Evolutionary conservation across 2,797 vertebrate species (phyloP).

Genomic region (Pipistrellus pipistrellus): DNA sequence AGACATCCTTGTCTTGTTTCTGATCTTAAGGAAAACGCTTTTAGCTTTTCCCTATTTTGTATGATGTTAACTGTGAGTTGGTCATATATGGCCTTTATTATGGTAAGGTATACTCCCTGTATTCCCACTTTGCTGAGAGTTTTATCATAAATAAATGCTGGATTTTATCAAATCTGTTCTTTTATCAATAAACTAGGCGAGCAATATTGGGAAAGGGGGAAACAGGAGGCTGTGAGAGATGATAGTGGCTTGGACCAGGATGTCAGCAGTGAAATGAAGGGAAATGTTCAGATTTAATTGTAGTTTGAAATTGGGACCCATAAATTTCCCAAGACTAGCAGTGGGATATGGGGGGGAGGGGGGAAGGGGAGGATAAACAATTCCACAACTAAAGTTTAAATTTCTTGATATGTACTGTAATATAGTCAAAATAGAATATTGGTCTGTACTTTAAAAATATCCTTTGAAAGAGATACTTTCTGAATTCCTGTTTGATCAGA

Average conservation of each 20-base stretch:
- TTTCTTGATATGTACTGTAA: no score
- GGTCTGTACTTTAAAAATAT: background rate
- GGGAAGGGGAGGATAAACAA: no score
- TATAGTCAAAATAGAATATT: background rate
- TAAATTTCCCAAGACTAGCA: no score
- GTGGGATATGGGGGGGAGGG: no score
- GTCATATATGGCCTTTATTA: background rate
- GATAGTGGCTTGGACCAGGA: background rate
- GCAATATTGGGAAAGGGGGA: background rate
- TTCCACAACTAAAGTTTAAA: no score
- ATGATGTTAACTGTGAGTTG: background rate
- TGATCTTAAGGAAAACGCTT: background rate
- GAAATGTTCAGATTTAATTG: background rate
- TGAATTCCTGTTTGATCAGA: background rate
- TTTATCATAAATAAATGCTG: background rate
- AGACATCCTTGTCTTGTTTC: background rate
- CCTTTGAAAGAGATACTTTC: background rate
- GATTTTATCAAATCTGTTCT: background rate
- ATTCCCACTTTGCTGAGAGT: background rate
- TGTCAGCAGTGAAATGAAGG: background rate
- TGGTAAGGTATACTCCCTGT: background rate
- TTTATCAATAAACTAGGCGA: background rate
- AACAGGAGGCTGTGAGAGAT: background rate
- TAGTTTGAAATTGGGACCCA: no score
- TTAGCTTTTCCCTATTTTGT: background rate